A percentile compares a stretch with the other conserved stretches of the same genome.
Evolutionary conservation across 2,113 vertebrate species (phyloP).

Genomic region (Oenanthe melanoleuca): DNA sequence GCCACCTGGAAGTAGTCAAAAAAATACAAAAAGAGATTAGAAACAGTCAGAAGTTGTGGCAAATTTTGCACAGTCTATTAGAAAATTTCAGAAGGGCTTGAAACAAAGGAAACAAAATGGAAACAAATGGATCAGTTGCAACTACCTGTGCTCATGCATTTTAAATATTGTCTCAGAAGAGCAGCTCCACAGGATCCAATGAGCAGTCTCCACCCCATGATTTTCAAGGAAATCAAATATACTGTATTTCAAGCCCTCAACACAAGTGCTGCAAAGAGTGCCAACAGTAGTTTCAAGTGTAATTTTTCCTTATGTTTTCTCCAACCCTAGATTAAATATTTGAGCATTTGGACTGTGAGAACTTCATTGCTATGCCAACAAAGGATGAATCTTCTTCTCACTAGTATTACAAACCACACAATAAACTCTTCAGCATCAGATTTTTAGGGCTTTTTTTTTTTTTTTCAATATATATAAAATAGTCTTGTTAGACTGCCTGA

Average conservation of each 20-base stretch:
- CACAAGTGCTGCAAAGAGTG: not conserved
- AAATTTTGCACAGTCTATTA: not conserved
- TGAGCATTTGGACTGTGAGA: not conserved
- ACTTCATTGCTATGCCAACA: not conserved
- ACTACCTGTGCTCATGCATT: not conserved
- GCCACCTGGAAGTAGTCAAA: not conserved
- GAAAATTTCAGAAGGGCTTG: not conserved
- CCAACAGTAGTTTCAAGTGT: not conserved
- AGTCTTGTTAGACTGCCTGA: not conserved
- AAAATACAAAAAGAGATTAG: not conserved
- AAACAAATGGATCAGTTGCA: not conserved
- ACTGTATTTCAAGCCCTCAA: not conserved
- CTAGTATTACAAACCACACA: not conserved
- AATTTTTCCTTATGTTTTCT: not conserved
- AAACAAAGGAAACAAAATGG: not conserved
- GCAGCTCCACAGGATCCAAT: not conserved
- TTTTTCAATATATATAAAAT: not conserved
- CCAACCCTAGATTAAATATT: not conserved
- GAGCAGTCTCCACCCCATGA: rapidly evolving
- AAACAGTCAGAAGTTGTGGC: not conserved
- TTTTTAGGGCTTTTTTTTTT: not conserved
- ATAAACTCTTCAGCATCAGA: not conserved
- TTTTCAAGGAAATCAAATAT: not conserved
- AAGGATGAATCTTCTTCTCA: not conserved
- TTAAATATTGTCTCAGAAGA: not conserved